Conservation (phyloP, 2,113 vertebrate genomes). For the Montifringilla adamsi region DNA sequence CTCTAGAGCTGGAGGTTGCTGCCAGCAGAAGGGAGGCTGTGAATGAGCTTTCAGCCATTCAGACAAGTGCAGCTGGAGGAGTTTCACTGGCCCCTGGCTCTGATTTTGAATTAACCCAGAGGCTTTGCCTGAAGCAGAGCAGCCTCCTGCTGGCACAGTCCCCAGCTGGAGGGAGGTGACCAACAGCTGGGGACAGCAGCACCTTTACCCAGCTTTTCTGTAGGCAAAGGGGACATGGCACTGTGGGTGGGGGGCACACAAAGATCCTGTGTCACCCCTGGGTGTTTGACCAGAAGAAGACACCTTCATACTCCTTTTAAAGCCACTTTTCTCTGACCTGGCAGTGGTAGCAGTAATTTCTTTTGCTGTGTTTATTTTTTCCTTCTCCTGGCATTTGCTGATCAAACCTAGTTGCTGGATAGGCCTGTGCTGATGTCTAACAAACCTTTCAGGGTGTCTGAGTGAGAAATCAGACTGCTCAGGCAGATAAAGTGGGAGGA, state of each 20-base stretch:
- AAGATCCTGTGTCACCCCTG: background rate
- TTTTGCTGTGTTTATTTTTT: background rate
- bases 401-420: background rate
- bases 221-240: background rate
- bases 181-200: background rate
- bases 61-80: background rate
- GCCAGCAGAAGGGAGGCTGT: background rate
- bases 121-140: background rate
- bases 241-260: rapidly evolving
- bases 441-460: background rate
- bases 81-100: background rate
- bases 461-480: background rate
- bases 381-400: background rate
- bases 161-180: background rate
- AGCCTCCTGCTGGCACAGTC: background rate
- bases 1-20: background rate
- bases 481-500: background rate
- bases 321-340: background rate
- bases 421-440: background rate
- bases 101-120: background rate
- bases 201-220: rapidly evolving
- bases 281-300: background rate
- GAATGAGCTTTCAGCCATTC: background rate
- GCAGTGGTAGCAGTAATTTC: background rate
- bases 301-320: background rate